Evolutionary conservation across 2,113 vertebrate species (phyloP).

Genomic region (Trematocara nigrifrons): DNA sequence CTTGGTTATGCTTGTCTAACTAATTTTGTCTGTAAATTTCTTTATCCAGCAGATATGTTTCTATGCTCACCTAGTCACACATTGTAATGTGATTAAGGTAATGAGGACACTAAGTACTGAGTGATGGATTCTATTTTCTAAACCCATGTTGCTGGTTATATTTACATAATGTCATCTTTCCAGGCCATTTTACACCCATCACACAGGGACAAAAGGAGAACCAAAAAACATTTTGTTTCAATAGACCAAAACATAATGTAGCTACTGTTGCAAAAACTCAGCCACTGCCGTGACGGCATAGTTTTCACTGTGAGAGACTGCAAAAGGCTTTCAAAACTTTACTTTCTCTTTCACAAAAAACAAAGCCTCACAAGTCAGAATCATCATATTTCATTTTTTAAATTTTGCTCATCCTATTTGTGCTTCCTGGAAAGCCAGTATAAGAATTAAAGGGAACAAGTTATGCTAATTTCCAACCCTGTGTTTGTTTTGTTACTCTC

Average conservation of each 20-base stretch:
- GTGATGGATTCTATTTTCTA: background rate
- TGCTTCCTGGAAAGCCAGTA: background rate
- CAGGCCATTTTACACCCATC: background rate
- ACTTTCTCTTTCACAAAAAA: background rate
- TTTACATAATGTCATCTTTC: background rate
- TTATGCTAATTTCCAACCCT: background rate
- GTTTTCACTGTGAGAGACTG: background rate
- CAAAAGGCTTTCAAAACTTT: background rate
- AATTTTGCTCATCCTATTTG: background rate
- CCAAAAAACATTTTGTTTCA: background rate
- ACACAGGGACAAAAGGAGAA: background rate
- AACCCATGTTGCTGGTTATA: background rate
- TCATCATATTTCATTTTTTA: fast-evolving
- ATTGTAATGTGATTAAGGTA: background rate
- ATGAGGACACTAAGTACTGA: background rate
- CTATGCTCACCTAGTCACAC: background rate
- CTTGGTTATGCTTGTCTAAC: background rate
- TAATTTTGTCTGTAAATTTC: background rate
- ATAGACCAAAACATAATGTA: background rate
- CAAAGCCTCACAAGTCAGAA: background rate
- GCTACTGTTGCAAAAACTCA: background rate
- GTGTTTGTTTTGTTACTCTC: background rate
- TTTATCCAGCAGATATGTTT: background rate
- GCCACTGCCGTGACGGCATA: background rate
- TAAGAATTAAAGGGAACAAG: background rate